These are phyloP conservation scores for Dasyprocta punctata DNA, from an alignment of 2,113 vertebrate genomes.

Conservation along the genomic window DNA sequence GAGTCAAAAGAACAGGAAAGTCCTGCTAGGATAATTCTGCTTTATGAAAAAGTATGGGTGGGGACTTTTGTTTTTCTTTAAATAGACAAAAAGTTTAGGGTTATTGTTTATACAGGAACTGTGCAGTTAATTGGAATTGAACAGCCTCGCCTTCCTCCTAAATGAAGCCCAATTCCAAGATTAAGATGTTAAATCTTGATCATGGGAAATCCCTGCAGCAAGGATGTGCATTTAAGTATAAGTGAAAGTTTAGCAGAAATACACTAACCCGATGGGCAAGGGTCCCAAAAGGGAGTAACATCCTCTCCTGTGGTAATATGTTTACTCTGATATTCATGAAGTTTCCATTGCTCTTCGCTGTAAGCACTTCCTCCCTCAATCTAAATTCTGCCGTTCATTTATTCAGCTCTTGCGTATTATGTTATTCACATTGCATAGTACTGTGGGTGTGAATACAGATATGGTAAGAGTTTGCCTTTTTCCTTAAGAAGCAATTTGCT, in stretches of 20 bases:
- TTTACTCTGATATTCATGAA: neutral
- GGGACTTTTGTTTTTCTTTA: slow-evolving; percentile 58
- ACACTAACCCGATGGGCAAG: neutral
- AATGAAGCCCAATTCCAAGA: slow-evolving; percentile 29
- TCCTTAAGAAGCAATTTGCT: neutral
- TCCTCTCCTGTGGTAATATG: neutral
- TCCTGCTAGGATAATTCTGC: slow-evolving; percentile 59
- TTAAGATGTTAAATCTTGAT: neutral
- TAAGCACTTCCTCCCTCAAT: neutral
- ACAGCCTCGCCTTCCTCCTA: neutral
- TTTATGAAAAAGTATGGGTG: slow-evolving; percentile 63
- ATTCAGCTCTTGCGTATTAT: accelerated
- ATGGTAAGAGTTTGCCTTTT: neutral
- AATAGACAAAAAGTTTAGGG: slow-evolving; percentile 52
- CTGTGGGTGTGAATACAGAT: neutral
- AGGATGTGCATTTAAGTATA: neutral
- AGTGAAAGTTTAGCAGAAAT: neutral
- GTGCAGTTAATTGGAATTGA: slow-evolving; percentile 5
- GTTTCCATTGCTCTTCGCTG: neutral
- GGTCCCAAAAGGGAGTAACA: neutral
- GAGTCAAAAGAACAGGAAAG: slow-evolving; percentile 71
- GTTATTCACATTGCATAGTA: neutral
- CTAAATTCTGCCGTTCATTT: neutral
- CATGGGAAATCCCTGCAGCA: neutral
- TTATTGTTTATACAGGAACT: neutral